Evolutionary conservation across 2,888 invertebrate genomes (phyloP), one percentile per base, ranked within the genome.

Genomic region (Anoplius nigerrimus): DNA sequence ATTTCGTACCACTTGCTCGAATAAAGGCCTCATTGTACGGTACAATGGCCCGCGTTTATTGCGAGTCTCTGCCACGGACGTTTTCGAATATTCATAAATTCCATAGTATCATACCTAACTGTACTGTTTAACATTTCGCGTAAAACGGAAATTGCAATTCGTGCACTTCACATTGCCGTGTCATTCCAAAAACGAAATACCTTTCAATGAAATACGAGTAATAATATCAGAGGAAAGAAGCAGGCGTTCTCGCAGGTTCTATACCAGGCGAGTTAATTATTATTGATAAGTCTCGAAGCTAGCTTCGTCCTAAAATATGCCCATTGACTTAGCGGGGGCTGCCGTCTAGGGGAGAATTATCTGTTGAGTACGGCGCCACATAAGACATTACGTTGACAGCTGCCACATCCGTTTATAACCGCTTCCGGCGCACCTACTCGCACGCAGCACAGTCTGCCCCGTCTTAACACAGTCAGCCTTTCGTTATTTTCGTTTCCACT

Each of bases 301-400:
- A 48, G 16, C n/a, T 48, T 48, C 18, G 27, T 20, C 48, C 54
- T 13, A 68, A 59, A 65, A 68, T 68, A 68, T 56, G 54, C 13
- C 22, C 68, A 68, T 68, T 68, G 66, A 68, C 68, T 65, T 59
- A 64, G 46, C 56, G 46, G 51, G 58, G 42, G 53, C 15, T 53
- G 53, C 20, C 16, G 3, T 6, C 11, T 13, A 15, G 53, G 22
- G 15, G 13, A 18, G 15, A 53, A 18, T 15, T 2, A 48, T 18
- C 6, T 16, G 34, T 34, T 8, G 11, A 13, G 34, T 34, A 34
- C 48, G 16, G 16, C 20, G 48, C 48, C 48, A 48, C 48, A 48
- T 48, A 52, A 45, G 65, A 65, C 59, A 53, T 68, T 66, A 68
- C 54, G 65, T 68, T 68, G 65, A 68, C 68, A 66, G 68, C 54